Conservation (phyloP, 2,888 invertebrate species). For the Pinctada fucata region DNA sequence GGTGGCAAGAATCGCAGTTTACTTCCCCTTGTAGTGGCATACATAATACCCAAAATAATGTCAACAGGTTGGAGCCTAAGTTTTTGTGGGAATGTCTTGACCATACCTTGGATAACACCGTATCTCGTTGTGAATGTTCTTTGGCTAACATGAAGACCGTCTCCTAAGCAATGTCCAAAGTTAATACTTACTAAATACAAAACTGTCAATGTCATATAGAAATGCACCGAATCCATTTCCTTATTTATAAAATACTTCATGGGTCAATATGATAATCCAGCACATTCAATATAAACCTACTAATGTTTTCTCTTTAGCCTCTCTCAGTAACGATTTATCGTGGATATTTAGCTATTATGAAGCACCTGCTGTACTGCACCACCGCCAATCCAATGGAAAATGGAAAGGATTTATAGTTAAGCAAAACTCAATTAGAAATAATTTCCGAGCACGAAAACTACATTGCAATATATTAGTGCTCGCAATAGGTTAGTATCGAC, state of each 20-base stretch:
- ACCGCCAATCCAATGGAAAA: neutral
- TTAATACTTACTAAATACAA: too few species aligned
- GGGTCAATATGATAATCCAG: too few species aligned
- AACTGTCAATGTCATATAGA: too few species aligned
- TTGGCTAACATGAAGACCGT: neutral
- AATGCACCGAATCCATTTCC: too few species aligned
- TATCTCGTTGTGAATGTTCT: conserved; percentile 12
- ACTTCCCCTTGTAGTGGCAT: conserved; percentile 93
- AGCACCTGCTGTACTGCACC: neutral
- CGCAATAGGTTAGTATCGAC: neutral
- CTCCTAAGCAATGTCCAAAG: too few species aligned
- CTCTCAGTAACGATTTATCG: too few species aligned
- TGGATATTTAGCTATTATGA: too few species aligned
- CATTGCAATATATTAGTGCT: neutral
- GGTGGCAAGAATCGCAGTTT: conserved; percentile 96
- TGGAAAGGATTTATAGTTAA: neutral
- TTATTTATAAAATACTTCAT: too few species aligned
- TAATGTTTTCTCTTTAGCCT: too few species aligned
- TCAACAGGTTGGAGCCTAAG: conserved; percentile 82
- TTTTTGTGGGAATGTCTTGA: neutral
- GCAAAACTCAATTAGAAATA: neutral
- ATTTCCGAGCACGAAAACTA: conserved; percentile 1
- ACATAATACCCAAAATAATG: conserved; percentile 92
- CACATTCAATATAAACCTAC: too few species aligned
- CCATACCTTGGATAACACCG: conserved; percentile 12